These are phyloP conservation scores for Catharus minimus DNA, from an alignment of 2,113 vertebrate genomes.

Conservation along the genomic window DNA sequence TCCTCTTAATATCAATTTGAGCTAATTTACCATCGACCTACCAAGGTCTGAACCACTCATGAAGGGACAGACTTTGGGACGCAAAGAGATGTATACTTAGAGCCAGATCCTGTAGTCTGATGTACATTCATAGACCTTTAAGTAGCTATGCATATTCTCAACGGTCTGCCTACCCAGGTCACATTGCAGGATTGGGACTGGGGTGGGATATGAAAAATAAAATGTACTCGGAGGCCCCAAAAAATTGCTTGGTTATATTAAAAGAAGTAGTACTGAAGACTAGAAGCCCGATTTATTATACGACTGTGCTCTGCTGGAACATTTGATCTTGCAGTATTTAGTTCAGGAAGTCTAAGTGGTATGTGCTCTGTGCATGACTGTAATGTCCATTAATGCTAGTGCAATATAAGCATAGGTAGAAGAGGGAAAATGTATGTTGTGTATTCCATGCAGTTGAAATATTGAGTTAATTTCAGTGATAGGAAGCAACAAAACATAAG, in stretches of 20 bases:
- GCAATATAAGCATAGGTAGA: background rate
- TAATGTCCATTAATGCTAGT: conserved; percentile 48
- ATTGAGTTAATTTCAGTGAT: background rate
- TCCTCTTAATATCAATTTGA: background rate
- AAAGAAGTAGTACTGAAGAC: conserved; percentile 24
- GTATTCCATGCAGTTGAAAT: conserved; percentile 1
- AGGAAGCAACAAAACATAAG: background rate
- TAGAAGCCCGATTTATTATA: conserved; percentile 30
- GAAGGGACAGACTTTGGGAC: background rate
- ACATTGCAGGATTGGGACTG: background rate
- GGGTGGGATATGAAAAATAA: background rate
- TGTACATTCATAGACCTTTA: background rate
- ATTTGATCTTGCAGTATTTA: conserved; percentile 55
- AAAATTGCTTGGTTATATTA: background rate
- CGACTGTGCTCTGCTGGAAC: conserved; percentile 1
- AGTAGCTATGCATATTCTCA: background rate
- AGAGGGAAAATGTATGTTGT: background rate
- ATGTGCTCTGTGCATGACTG: conserved; percentile 1
- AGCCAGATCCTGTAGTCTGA: background rate
- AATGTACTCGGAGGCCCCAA: conserved; percentile 16
- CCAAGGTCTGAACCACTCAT: background rate
- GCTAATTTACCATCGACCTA: background rate
- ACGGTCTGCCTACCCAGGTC: background rate
- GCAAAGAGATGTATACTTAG: background rate
- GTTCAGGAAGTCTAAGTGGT: conserved; percentile 41